These are phyloP conservation scores for Tarsius wallacei DNA, from an alignment of 2,797 vertebrate genomes.

Conservation along the genomic window DNA sequence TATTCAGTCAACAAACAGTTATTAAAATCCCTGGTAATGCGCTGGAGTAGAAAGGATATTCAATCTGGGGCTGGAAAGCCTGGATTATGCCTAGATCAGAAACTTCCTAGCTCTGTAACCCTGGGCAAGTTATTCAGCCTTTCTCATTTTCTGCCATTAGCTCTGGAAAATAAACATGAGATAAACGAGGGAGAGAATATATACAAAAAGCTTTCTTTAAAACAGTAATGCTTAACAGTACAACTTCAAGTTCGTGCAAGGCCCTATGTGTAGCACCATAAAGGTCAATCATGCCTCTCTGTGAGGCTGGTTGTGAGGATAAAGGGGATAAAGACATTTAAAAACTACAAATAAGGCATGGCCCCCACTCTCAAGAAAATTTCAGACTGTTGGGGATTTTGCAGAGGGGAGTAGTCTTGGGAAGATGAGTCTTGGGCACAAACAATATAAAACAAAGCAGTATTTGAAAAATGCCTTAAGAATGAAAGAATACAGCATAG, in stretches of 20 bases:
- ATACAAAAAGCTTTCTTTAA: constrained; percentile 19
- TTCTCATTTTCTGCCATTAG: constrained; percentile 36
- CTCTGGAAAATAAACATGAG: constrained; percentile 21
- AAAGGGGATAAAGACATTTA: constrained; percentile 30
- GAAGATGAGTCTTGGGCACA: background rate
- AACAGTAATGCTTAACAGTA: background rate
- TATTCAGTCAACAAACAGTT: background rate
- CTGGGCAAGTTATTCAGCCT: background rate
- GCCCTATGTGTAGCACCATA: background rate
- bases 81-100: background rate
- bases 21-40: background rate
- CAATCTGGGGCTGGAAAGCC: background rate
- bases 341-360: background rate
- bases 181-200: background rate
- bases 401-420: too few species aligned
- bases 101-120: background rate
- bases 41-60: background rate
- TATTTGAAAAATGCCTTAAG: background rate
- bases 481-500: background rate
- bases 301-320: background rate
- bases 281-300: background rate
- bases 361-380: background rate
- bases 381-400: background rate
- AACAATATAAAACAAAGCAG: background rate
- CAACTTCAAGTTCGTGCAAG: background rate